phyloP scores from a whole-genome alignment of 2,888 invertebrate genomes.

The Ectemnius lituratus region DNA sequence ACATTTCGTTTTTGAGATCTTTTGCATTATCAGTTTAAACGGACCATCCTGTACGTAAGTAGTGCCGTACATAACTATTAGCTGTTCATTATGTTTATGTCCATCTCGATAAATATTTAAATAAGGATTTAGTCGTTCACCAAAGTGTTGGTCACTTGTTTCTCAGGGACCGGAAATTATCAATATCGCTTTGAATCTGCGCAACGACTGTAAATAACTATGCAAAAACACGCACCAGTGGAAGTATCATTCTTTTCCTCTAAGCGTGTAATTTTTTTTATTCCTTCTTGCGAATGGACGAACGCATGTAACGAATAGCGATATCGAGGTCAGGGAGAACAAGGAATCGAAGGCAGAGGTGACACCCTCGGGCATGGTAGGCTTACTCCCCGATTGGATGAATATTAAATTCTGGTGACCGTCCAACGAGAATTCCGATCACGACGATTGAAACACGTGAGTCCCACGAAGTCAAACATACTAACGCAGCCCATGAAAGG shows the following conservation, averaged over 20 bases:
- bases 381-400: conserved; percentile 73
- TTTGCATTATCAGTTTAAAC: too few species aligned
- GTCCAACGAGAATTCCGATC: conserved; percentile 69
- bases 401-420: conserved; percentile 77
- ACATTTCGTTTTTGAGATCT: too few species aligned
- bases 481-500: conserved; percentile 64
- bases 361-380: conserved; percentile 59
- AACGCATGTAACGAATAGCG: conserved; percentile 54
- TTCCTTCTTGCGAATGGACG: conserved; percentile 57
- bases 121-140: too few species aligned
- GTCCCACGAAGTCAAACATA: conserved; percentile 74
- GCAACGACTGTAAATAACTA: too few species aligned
- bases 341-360: conserved; percentile 43
- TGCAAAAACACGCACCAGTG: too few species aligned
- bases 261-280: conserved; percentile 61
- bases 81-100: too few species aligned
- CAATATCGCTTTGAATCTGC: too few species aligned
- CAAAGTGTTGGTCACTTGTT: too few species aligned
- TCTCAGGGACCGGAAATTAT: too few species aligned
- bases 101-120: too few species aligned
- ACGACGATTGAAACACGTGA: conserved; percentile 76
- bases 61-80: too few species aligned
- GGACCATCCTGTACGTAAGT: too few species aligned
- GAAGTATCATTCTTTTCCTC: neutral
- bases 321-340: conserved; percentile 42